phyloP scores from a whole-genome alignment of 2,113 vertebrate genomes.

The Ptychochromis oligacanthus region DNA sequence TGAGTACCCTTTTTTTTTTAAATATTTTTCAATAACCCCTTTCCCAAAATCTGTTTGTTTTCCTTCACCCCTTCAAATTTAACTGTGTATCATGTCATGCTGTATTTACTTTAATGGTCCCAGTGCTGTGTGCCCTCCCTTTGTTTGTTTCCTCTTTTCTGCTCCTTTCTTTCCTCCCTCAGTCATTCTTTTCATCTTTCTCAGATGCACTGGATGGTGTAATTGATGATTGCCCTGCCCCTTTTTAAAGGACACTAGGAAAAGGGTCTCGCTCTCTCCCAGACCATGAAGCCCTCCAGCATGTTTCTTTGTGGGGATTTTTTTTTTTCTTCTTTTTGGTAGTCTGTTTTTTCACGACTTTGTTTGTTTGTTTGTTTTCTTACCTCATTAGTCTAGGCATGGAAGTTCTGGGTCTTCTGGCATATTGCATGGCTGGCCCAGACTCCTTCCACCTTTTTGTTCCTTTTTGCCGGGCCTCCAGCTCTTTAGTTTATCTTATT shows the following conservation, averaged over 20 bases:
- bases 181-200: neutral
- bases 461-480: neutral
- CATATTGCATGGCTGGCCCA: neutral
- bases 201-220: no score
- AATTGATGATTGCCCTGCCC: neutral
- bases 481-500: neutral
- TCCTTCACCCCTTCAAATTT: neutral
- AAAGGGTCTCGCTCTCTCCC: neutral
- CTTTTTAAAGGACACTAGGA: neutral
- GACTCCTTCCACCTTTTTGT: neutral
- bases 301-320: neutral
- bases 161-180: neutral
- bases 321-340: neutral
- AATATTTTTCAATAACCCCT: neutral
- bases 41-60: neutral
- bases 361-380: neutral
- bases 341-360: neutral
- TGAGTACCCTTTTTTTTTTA: neutral
- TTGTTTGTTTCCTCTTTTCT: neutral
- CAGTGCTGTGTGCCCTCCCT: neutral
- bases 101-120: neutral
- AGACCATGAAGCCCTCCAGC: neutral
- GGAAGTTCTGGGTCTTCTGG: neutral
- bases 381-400: neutral
- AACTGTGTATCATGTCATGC: neutral